phyloP scores from a whole-genome alignment of 2,797 vertebrate species.

The Poeciliopsis infans region DNA sequence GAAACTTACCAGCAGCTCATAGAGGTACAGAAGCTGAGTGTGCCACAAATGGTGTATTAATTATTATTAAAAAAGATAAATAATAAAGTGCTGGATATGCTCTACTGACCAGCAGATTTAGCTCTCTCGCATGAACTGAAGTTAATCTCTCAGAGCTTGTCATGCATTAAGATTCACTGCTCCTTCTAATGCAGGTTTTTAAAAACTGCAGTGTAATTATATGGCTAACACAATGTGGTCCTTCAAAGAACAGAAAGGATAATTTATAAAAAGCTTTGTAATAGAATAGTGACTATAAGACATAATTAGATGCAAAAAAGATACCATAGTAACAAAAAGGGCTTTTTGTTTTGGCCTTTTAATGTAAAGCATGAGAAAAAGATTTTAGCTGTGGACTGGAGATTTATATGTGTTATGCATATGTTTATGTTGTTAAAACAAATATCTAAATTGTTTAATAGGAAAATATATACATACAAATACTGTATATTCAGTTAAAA shows the following conservation, averaged over 20 bases:
- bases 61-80: background rate
- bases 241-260: background rate
- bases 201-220: background rate
- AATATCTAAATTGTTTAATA: background rate
- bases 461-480: background rate
- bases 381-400: background rate
- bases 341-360: background rate
- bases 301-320: background rate
- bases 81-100: background rate
- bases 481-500: background rate
- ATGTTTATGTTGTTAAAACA: background rate
- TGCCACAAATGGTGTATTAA: background rate
- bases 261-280: background rate
- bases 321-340: background rate
- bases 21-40: conserved; percentile 78
- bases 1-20: conserved; percentile 90
- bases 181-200: background rate
- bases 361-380: background rate
- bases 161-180: no score
- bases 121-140: background rate
- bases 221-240: background rate
- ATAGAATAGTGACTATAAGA: background rate
- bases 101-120: background rate
- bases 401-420: background rate
- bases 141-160: background rate